Conservation (phyloP, 2,888 invertebrate species). For the Flabesymbios commensalis region DNA sequence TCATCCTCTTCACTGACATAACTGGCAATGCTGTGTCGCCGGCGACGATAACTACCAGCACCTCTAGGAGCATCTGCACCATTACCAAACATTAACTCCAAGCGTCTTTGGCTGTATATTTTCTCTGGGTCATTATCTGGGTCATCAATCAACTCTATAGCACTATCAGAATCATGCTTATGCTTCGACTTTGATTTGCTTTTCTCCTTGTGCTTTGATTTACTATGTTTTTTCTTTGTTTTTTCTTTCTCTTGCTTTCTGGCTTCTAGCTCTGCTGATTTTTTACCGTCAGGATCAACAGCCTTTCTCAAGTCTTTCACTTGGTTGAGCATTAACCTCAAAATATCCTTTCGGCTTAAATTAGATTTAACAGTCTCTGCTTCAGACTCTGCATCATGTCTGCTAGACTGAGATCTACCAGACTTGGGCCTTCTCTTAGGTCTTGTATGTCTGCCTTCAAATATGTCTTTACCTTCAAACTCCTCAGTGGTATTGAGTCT, state of each 20-base stretch:
- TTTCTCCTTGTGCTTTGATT: not conserved
- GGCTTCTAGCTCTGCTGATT: not conserved
- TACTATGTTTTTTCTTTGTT: not conserved
- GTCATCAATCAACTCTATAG: not conserved
- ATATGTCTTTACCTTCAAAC: not conserved
- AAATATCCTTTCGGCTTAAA: conserved; percentile 14
- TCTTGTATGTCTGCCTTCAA: not conserved
- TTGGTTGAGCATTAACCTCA: conserved; percentile 23
- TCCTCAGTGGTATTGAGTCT: not conserved
- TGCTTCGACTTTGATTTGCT: not conserved
- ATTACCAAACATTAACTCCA: conserved; percentile 1
- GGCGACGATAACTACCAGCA: too few species aligned
- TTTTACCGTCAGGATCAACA: not conserved
- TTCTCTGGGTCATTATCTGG: too few species aligned
- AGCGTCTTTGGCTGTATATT: conserved; percentile 4
- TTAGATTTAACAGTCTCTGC: not conserved
- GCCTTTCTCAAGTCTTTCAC: conserved; percentile 19
- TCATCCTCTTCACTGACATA: too few species aligned
- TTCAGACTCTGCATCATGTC: not conserved
- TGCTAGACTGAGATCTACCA: not conserved
- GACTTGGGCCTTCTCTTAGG: not conserved
- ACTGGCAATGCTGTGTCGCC: too few species aligned
- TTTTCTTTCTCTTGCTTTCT: too few species aligned
- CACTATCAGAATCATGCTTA: conserved; percentile 5
- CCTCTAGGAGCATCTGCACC: too few species aligned